Base-by-base conservation (phyloP, 2,797 vertebrate genomes). In the Etheostoma nigrum region DNA sequence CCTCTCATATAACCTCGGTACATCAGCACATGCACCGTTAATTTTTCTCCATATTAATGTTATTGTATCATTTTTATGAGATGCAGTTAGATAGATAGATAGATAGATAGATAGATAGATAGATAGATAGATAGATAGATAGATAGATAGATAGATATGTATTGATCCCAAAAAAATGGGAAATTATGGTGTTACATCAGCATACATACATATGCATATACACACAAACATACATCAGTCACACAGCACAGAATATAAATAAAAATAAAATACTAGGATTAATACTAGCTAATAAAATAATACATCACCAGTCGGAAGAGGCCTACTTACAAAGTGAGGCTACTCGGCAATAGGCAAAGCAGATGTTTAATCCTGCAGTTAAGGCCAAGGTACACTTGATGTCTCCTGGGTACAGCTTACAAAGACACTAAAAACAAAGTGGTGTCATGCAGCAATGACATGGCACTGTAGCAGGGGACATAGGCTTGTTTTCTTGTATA, bases 311-410 rank as follows among this genome's bases (percentile, higher is more conserved):
- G 81, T 93, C 91, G 89, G 83, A 57, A 33, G 73, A 84, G 88
- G 83, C 80, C 91, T 85, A 81, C 72, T 82, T 83, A 83, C 82
- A 92, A 90, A 92, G 83, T 72, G 82, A 86, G 77, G 78, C 68
- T 80, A 85, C 82, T 84, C 85, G 68, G 76, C 80, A 83, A 79
- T 76, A 78, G 79, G 86, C 81, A 91, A 89, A 86, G 82, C 65
- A 84, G 78, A 91, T 91, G 88, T 91, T 93, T 94, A 93, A 94
- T 93, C 91, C 88, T 49, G 74, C 91, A 93, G 89, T 93, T 93
- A 94, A 87, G 78, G 84, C 82, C 67, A 83, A 87, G 82, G 71
- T 73, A 10, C 25, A 47, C 63, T 81, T 14, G 12, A 47, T 69
- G 76, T 92, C 88, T 87, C 87, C 55, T 73, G 86, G 83, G 91